Evolutionary conservation across 2,797 vertebrate species (phyloP).

Genomic region (Diplodus sargus): DNA sequence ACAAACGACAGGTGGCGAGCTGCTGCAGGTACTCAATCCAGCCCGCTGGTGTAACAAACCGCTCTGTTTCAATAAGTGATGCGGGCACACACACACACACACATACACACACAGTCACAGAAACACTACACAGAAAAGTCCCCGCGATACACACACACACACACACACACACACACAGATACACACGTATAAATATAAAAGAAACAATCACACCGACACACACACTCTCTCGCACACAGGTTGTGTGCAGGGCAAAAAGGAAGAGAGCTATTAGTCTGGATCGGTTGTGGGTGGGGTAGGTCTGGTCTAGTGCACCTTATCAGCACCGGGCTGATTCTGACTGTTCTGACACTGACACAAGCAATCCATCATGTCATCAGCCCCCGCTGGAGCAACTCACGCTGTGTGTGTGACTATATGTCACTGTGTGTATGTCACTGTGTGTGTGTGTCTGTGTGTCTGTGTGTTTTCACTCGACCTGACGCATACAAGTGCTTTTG

Average conservation of each 20-base stretch:
- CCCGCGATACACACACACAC: not conserved
- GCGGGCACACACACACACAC: not conserved
- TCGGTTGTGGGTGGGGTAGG: slow-evolving; percentile 60
- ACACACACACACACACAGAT: not conserved
- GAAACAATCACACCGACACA: not conserved
- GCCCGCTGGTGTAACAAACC: slow-evolving; percentile 29
- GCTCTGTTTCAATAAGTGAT: slow-evolving; percentile 51
- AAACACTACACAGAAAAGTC: slow-evolving; percentile 7
- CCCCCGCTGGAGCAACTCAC: slow-evolving; percentile 67
- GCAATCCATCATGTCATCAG: slow-evolving; percentile 92
- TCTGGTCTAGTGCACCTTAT: slow-evolving; percentile 84
- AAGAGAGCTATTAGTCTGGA: slow-evolving; percentile 70
- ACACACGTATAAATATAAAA: not conserved
- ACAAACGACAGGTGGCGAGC: slow-evolving; percentile 69
- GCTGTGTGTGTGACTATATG: slow-evolving; percentile 54
- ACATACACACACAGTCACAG: slow-evolving; percentile 8
- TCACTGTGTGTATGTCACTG: slow-evolving; percentile 18
- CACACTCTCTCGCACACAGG: slow-evolving; percentile 7
- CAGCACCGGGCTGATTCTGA: slow-evolving; percentile 86
- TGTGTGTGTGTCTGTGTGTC: slow-evolving; percentile 3
- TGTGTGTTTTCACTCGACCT: slow-evolving; percentile 29
- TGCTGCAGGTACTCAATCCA: slow-evolving; percentile 65
- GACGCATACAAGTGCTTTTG: slow-evolving; percentile 26
- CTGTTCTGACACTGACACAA: slow-evolving; percentile 88
- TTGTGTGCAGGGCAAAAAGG: slow-evolving; percentile 19